A percentile compares a stretch with the other conserved stretches of the same genome.
phyloP scores from a whole-genome alignment of 1,140 invertebrate genomes.

The Pseudomyrmex pallidus region DNA sequence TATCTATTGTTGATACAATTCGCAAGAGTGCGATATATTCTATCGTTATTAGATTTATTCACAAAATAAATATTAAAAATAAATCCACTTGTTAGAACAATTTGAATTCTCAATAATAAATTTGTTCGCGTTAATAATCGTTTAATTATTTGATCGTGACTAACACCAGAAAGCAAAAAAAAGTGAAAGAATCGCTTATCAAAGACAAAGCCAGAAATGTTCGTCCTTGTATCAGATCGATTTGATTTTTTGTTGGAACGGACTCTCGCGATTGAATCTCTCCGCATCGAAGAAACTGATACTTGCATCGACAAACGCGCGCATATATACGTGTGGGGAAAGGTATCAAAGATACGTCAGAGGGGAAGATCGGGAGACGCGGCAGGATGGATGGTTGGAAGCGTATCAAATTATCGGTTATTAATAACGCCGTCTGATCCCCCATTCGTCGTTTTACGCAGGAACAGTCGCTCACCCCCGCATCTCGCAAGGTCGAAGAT shows the following conservation, averaged over 20 bases:
- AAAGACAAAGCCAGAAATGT: background rate
- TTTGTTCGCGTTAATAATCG: background rate
- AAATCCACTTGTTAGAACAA: background rate
- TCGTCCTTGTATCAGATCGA: constrained; percentile 31
- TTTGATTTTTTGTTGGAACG: constrained; percentile 29
- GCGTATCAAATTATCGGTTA: constrained; percentile 82
- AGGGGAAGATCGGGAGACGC: constrained; percentile 66
- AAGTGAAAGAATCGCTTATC: background rate
- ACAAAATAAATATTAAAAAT: background rate
- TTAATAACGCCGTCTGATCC: constrained; percentile 79
- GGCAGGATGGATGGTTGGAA: constrained; percentile 74
- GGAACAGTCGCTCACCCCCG: constrained; percentile 47
- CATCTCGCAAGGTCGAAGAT: constrained; percentile 65
- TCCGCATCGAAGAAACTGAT: constrained; percentile 22
- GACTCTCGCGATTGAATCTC: constrained; percentile 41
- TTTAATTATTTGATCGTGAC: background rate
- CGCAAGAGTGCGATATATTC: constrained; percentile 2
- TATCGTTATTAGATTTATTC: too few relatives aligned
- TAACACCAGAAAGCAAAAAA: background rate
- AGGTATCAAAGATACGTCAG: constrained; percentile 37
- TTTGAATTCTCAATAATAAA: background rate
- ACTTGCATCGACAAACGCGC: background rate
- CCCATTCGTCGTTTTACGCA: constrained; percentile 39
- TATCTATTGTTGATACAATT: background rate
- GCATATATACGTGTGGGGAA: background rate